Conservation (phyloP, 1,140 invertebrate genomes). For the Drosophila biarmipes region DNA sequence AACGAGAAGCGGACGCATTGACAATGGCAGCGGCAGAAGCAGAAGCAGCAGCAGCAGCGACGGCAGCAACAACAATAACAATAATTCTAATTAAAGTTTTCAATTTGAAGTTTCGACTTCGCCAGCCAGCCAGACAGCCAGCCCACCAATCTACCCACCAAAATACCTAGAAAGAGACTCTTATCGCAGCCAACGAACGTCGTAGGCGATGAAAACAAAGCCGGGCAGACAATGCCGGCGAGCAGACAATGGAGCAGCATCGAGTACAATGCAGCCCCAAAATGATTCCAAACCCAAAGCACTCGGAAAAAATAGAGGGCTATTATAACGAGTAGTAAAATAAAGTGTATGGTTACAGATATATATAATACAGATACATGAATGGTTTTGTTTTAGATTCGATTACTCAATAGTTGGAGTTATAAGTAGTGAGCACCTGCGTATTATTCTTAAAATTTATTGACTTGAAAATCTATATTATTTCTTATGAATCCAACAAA, state of each 20-base stretch:
- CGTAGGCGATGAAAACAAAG: conserved; percentile 64
- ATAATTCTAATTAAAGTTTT: conserved; percentile 83
- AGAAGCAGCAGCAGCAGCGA: conserved; percentile 25
- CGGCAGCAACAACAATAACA: conserved; percentile 58
- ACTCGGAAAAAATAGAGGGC: conserved; percentile 6
- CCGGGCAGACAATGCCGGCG: conserved; percentile 62
- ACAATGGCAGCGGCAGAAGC: conserved; percentile 64
- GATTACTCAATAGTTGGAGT: no score
- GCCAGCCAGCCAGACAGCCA: conserved; percentile 1
- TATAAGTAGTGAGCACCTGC: no score
- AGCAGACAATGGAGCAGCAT: conserved; percentile 63
- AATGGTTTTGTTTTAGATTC: no score
- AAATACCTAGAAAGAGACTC: conserved; percentile 41
- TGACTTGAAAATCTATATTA: no score
- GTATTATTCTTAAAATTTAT: no score
- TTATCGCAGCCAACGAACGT: conserved; percentile 69
- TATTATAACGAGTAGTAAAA: no score
- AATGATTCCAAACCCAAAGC: conserved; percentile 29
- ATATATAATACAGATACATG: no score
- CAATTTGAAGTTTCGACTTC: conserved; percentile 76
- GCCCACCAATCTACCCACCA: conserved; percentile 13
- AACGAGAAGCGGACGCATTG: conserved; percentile 42
- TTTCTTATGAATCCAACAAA: no score
- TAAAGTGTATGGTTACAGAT: no score
- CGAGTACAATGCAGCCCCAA: conserved; percentile 36